Conservation (phyloP, 2,113 vertebrate genomes). For the Daphoenositta chrysoptera region DNA sequence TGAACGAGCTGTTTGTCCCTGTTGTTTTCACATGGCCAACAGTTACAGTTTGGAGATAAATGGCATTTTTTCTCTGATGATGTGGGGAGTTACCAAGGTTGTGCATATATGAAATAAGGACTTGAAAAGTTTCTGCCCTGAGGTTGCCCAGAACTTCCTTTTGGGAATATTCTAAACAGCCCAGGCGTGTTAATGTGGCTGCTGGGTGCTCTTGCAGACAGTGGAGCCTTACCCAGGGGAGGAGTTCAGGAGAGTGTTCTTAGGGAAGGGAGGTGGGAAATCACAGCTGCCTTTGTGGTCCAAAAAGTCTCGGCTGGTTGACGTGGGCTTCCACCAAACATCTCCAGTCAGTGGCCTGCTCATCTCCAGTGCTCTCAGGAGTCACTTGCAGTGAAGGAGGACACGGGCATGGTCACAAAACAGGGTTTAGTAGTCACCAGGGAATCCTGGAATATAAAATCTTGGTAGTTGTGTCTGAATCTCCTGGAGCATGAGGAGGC, state of each 20-base stretch:
- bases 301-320: neutral
- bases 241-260: neutral
- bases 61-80: neutral
- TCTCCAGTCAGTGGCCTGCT: neutral
- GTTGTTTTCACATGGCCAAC: neutral
- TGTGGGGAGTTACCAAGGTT: neutral
- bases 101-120: neutral
- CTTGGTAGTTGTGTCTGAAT: neutral
- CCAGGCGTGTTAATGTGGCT: neutral
- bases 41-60: neutral
- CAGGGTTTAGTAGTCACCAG: rapidly evolving
- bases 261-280: neutral
- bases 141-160: neutral
- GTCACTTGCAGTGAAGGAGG: neutral
- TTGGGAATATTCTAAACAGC: neutral
- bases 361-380: neutral
- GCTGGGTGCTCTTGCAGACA: neutral
- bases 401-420: neutral
- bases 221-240: neutral
- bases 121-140: neutral
- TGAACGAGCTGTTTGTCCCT: constrained; percentile 37
- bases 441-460: rapidly evolving
- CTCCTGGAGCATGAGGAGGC: neutral
- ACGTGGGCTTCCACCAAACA: neutral
- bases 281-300: neutral